Evolutionary conservation across 2,797 vertebrate genomes (phyloP).

Genomic region (Sebastes minor): DNA sequence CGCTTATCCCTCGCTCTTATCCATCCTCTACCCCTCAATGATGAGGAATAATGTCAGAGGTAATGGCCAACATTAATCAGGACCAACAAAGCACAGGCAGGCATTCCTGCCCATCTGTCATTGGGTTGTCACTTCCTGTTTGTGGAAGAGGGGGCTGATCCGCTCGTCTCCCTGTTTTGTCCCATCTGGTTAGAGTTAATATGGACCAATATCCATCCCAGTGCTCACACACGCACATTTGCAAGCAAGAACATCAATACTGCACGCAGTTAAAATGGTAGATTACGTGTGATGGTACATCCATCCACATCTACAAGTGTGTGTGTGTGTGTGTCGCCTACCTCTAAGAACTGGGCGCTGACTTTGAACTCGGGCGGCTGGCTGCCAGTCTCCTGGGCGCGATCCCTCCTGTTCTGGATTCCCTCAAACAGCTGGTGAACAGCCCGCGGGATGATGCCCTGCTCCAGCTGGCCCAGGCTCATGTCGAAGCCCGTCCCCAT

Average conservation of each 20-base stretch:
- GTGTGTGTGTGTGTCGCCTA: slow-evolving; percentile 53
- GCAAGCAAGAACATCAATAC: not conserved
- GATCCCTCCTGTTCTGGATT: slow-evolving; percentile 83
- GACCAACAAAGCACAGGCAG: slow-evolving; percentile 58
- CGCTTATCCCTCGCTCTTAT: slow-evolving; percentile 33
- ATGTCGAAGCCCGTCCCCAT: slow-evolving; percentile 96
- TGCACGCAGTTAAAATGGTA: not conserved
- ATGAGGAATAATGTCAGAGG: slow-evolving; percentile 68
- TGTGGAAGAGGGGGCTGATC: slow-evolving; percentile 49
- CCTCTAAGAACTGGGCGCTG: slow-evolving; percentile 98
- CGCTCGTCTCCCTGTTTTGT: slow-evolving; percentile 29
- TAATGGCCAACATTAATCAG: slow-evolving; percentile 73
- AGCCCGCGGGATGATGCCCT: slow-evolving; percentile 95
- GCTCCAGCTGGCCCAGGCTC: slow-evolving; percentile 82
- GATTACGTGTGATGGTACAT: not conserved
- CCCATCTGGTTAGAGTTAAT: slow-evolving; percentile 67
- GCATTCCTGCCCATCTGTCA: slow-evolving; percentile 69
- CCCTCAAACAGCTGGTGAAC: slow-evolving; percentile 92
- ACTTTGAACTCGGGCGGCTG: slow-evolving; percentile 94
- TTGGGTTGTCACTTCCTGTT: slow-evolving; percentile 66
- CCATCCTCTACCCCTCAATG: slow-evolving; percentile 32
- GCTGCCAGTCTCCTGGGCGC: slow-evolving; percentile 79
- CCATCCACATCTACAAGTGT: not conserved
- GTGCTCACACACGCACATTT: not conserved
- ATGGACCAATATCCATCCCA: slow-evolving; percentile 17